Base-by-base conservation (phyloP, 2,113 vertebrate species). In the Oreamnos americanus region DNA sequence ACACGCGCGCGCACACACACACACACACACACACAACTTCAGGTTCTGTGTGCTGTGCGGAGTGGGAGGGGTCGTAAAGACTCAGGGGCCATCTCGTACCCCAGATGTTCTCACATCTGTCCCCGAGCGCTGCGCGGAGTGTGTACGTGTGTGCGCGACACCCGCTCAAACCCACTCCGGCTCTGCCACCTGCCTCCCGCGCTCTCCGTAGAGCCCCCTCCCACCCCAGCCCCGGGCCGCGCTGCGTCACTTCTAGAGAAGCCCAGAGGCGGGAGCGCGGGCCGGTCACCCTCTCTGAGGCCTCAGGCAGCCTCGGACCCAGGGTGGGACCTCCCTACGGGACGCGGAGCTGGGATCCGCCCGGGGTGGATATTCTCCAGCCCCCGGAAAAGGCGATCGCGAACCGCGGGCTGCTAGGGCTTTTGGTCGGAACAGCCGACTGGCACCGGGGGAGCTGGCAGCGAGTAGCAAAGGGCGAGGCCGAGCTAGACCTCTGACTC, bases 51-150 rank as follows among this genome's bases (percentile, higher is more conserved):
- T 78, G 62, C 76, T 89, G 55, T 78, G 82, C n/a, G 8, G 53
- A 76, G 74, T 9, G 4, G 87, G 64, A 90, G 83, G 39, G 93
- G 55, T 89, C 71, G 58, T 89, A 90, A 96, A 96, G 84, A 96
- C 62, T 86, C 47, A 10, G 93, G 62, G 86, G 62, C 89, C 64
- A 49, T 91, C 79, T 91, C 90, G 84, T 83, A 90, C 49, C 92
- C 93, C 98, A 98, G 98, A 96, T 98, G 98, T 98, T 97, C 95
- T 33, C 96, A 97, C 97, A 97, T 93, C 97, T 97, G 97, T 96
- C 96, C 90, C 93, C 28, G 21, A 97, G 94, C 45, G 79, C 91
- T n/a, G 78, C 30, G 57, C 81, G 88, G 78, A 94, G 94, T 88
- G 74, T 67, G 86, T 90, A 76, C 26, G 96, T 87, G 60, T 81